Evolutionary conservation across 2,113 vertebrate genomes (phyloP).

Genomic region (Ageneiosus marmoratus): DNA sequence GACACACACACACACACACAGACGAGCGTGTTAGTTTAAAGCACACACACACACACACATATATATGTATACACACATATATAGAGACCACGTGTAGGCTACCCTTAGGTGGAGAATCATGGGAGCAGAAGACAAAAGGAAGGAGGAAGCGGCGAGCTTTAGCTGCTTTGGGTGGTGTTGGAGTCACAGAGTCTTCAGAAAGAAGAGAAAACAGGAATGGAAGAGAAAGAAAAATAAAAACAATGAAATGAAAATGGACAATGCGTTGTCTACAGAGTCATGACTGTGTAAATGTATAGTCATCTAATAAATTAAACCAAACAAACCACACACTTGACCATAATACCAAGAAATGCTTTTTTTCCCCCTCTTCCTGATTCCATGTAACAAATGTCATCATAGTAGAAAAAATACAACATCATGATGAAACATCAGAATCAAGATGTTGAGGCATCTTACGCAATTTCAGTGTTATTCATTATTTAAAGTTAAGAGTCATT

Average conservation of each 20-base stretch:
- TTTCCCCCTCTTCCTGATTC: neutral
- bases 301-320: neutral
- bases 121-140: constrained; percentile 96
- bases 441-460: neutral
- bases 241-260: constrained; percentile 14
- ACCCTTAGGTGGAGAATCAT: constrained; percentile 86
- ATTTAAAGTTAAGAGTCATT: neutral
- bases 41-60: constrained; percentile 39
- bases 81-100: constrained; percentile 60
- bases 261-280: neutral
- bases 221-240: constrained; percentile 67
- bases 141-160: constrained; percentile 90
- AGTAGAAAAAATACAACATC: neutral
- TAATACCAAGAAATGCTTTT: neutral
- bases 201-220: constrained; percentile 71
- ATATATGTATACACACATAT: neutral
- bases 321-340: neutral
- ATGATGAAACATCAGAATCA: neutral
- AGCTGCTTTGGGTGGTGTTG: constrained; percentile 85
- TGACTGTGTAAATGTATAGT: no score
- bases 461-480: neutral
- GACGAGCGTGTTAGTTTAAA: constrained; percentile 47
- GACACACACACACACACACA: neutral
- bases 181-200: constrained; percentile 81
- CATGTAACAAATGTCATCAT: neutral